Percentiles rank a stretch among this genome's conserved stretches.
Conservation (phyloP, 2,797 vertebrate genomes). For the Natrix natrix region DNA sequence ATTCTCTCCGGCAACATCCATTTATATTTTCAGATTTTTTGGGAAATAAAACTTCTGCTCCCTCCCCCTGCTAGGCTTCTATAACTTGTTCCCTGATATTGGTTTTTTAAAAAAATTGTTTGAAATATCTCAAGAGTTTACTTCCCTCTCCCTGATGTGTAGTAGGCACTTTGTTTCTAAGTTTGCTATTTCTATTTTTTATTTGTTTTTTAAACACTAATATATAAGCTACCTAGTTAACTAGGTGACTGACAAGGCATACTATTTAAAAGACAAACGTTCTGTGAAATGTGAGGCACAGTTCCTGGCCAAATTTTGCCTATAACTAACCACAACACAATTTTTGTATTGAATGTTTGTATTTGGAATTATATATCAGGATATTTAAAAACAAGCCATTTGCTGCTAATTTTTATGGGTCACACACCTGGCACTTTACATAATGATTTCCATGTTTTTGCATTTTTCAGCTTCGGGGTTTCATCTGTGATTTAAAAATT, state of each 20-base stretch:
- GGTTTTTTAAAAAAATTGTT: neutral
- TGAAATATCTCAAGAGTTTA: neutral
- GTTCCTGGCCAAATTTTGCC: neutral
- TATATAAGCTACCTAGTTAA: neutral
- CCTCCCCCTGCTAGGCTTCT: neutral
- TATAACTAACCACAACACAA: too few relatives aligned
- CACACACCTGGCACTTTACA: neutral
- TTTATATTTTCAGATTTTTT: neutral
- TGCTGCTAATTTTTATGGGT: neutral
- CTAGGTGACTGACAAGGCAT: neutral
- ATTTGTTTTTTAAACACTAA: neutral
- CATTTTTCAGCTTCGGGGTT: neutral
- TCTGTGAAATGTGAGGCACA: neutral
- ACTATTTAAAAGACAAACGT: neutral
- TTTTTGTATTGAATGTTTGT: neutral
- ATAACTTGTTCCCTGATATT: neutral
- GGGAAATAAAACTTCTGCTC: neutral
- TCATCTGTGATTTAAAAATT: neutral
- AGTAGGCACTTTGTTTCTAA: neutral
- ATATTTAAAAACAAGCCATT: neutral
- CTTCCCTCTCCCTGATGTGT: neutral
- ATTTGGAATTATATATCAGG: neutral
- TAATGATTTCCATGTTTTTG: neutral
- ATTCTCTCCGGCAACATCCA: neutral
- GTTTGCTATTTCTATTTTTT: neutral